Conservation (phyloP, 1,140 invertebrate genomes). For the Parasteatoda tepidariorum region DNA sequence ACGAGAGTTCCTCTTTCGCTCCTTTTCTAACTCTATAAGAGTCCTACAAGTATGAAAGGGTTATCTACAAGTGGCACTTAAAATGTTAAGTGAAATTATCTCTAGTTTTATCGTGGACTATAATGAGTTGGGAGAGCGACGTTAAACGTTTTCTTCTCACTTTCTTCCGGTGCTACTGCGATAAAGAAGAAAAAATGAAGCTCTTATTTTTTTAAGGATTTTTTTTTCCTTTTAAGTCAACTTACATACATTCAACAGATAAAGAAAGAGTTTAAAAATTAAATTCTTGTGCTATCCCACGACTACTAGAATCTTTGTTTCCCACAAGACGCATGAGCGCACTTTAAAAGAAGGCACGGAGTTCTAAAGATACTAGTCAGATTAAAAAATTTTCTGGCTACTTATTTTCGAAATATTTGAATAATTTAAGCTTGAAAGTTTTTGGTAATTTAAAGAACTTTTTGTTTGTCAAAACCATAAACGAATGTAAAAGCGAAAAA, state of each 20-base stretch:
- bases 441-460: too few species aligned
- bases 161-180: background rate
- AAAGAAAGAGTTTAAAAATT: too few species aligned
- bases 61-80: slow-evolving; percentile 15
- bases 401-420: too few species aligned
- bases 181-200: background rate
- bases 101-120: background rate
- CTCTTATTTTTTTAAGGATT: background rate
- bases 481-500: too few species aligned
- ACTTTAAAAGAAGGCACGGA: too few species aligned
- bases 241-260: background rate
- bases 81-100: slow-evolving; percentile 37
- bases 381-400: too few species aligned
- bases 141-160: slow-evolving; percentile 29
- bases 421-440: too few species aligned
- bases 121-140: slow-evolving; percentile 22
- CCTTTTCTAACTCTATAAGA: background rate
- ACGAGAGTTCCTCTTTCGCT: background rate
- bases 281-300: too few species aligned
- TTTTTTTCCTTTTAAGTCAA: background rate
- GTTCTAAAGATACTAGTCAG: too few species aligned
- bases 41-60: background rate
- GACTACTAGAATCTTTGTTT: too few species aligned
- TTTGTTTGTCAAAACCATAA: too few species aligned
- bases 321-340: too few species aligned